These are phyloP conservation scores for Mus minutoides DNA, from an alignment of 2,797 vertebrate genomes.

Conservation along the genomic window DNA sequence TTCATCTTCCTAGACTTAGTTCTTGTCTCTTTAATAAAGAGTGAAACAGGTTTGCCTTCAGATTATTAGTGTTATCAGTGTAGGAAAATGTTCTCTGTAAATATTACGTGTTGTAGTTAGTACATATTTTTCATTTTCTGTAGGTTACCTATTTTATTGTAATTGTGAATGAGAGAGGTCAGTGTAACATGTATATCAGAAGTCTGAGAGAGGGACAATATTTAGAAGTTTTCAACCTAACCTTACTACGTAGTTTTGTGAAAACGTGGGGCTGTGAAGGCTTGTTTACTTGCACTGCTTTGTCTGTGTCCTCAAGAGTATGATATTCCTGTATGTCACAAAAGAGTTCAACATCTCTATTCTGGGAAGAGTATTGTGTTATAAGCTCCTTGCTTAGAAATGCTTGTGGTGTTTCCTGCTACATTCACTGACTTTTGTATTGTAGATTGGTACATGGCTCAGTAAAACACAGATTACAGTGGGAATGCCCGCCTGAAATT, in stretches of 20 bases:
- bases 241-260: background rate
- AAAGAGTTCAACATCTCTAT: background rate
- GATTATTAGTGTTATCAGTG: background rate
- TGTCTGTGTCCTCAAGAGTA: background rate
- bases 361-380: background rate
- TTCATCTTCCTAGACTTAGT: background rate
- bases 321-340: background rate
- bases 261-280: background rate
- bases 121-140: background rate
- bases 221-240: background rate
- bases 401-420: background rate
- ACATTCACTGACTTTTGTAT: constrained; percentile 53
- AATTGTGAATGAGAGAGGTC: background rate
- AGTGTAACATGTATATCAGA: background rate
- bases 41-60: background rate
- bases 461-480: constrained; percentile 89
- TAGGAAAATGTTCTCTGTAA: background rate
- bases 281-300: background rate
- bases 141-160: background rate
- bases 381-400: background rate
- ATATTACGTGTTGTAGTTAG: background rate
- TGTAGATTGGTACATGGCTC: constrained; percentile 90
- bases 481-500: constrained; percentile 88
- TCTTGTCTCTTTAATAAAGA: background rate
- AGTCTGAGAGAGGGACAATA: background rate